These are phyloP conservation scores for Plotosus lineatus DNA, from an alignment of 2,113 vertebrate species.

Conservation along the genomic window DNA sequence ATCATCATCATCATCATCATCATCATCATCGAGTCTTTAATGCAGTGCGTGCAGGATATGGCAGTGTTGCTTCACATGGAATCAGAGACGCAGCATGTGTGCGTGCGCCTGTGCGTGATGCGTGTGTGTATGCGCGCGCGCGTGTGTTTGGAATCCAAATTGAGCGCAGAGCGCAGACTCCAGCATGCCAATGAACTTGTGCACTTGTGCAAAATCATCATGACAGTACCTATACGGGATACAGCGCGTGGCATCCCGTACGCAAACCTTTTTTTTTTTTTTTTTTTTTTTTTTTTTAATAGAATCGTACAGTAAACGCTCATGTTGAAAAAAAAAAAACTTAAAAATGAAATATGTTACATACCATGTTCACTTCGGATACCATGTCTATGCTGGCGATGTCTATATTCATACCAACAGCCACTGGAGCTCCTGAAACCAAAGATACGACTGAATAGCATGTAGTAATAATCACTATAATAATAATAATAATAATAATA, in stretches of 20 bases:
- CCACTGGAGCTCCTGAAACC: conserved; percentile 90
- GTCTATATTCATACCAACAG: conserved; percentile 98
- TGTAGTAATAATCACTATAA: neutral
- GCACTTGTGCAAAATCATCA: conserved; percentile 49
- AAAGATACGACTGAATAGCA: conserved; percentile 47
- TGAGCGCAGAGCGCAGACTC: conserved; percentile 67
- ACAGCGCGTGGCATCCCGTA: neutral
- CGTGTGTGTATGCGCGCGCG: conserved; percentile 70
- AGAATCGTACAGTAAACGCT: neutral
- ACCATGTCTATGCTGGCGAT: conserved; percentile 99
- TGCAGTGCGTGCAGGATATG: neutral
- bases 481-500: neutral
- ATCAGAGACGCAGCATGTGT: neutral
- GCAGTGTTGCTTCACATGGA: neutral
- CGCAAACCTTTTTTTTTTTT: neutral
- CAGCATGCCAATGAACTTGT: conserved; percentile 64
- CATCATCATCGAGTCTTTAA: neutral
- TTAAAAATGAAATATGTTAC: conserved; percentile 59
- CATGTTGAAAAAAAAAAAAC: neutral
- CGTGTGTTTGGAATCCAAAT: conserved; percentile 81
- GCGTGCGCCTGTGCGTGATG: conserved; percentile 47
- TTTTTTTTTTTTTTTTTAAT: no score
- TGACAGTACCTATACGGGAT: conserved; percentile 11
- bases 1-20: neutral
- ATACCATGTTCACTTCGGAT: conserved; percentile 99